phyloP scores from a whole-genome alignment of 2,113 vertebrate genomes.

The Drymodes brunneopygia region DNA sequence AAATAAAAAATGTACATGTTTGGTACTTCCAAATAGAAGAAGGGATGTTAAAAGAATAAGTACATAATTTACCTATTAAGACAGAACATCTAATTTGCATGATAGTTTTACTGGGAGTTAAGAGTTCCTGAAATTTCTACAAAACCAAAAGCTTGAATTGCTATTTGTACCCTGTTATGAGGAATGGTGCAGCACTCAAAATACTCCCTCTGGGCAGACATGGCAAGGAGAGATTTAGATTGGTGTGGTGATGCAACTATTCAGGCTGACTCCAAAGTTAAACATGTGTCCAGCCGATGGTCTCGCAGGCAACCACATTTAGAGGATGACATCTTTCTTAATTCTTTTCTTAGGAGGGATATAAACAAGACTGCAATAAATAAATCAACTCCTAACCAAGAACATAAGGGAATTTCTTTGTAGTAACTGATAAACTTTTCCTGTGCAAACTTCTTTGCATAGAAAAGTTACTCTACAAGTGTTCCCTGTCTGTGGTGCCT shows the following conservation, averaged over 20 bases:
- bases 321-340: not conserved
- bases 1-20: not conserved
- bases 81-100: not conserved
- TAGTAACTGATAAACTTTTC: not conserved
- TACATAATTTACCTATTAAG: not conserved
- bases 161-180: not conserved
- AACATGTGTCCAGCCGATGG: not conserved
- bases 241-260: not conserved
- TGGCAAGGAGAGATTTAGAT: not conserved
- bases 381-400: not conserved
- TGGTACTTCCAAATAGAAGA: not conserved
- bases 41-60: not conserved
- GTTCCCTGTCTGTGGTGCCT: rapidly evolving
- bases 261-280: not conserved
- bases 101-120: not conserved
- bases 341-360: not conserved
- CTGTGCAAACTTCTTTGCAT: rapidly evolving
- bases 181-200: not conserved
- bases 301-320: not conserved
- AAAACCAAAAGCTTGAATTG: not conserved
- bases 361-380: not conserved
- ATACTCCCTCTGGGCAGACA: not conserved
- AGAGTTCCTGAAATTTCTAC: not conserved
- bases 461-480: not conserved
- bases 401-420: not conserved